Conservation (phyloP, 2,113 vertebrate genomes). For the Nettapus auritus region DNA sequence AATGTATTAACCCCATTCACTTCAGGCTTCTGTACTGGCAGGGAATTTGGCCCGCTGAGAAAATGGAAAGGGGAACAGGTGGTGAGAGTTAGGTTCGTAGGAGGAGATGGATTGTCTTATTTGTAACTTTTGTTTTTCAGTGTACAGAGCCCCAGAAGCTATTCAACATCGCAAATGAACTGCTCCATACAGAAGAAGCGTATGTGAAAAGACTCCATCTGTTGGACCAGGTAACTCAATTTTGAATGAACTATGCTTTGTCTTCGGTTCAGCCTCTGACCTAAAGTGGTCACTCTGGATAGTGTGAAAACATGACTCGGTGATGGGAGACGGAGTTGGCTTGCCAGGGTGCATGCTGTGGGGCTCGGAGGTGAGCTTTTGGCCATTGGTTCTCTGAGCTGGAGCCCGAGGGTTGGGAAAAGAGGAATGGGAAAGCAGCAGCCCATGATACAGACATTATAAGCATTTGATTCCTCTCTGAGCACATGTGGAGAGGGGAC, state of each 20-base stretch:
- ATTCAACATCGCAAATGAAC: slow-evolving; percentile 93
- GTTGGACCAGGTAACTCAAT: slow-evolving; percentile 89
- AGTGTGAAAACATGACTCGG: rapidly evolving
- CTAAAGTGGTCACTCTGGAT: rapidly evolving
- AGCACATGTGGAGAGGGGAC: not conserved
- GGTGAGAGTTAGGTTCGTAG: not conserved
- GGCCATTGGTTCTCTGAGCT: not conserved
- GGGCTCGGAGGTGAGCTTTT: not conserved
- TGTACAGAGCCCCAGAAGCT: slow-evolving; percentile 88
- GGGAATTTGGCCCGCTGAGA: not conserved
- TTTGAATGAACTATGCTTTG: not conserved
- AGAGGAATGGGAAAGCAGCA: not conserved
- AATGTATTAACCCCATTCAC: not conserved
- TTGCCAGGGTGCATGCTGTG: rapidly evolving
- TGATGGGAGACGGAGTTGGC: not conserved
- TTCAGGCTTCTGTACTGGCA: not conserved
- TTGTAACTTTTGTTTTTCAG: slow-evolving; percentile 66
- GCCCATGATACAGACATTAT: not conserved
- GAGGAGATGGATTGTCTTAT: not conserved
- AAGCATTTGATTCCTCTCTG: not conserved
- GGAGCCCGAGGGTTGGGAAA: not conserved
- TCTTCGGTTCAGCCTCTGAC: not conserved
- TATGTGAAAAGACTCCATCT: slow-evolving; percentile 94
- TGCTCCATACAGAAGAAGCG: slow-evolving; percentile 94
- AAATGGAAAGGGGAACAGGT: not conserved